These are phyloP conservation scores for Halichoeres trimaculatus DNA, from an alignment of 2,113 vertebrate genomes.

Conservation along the genomic window DNA sequence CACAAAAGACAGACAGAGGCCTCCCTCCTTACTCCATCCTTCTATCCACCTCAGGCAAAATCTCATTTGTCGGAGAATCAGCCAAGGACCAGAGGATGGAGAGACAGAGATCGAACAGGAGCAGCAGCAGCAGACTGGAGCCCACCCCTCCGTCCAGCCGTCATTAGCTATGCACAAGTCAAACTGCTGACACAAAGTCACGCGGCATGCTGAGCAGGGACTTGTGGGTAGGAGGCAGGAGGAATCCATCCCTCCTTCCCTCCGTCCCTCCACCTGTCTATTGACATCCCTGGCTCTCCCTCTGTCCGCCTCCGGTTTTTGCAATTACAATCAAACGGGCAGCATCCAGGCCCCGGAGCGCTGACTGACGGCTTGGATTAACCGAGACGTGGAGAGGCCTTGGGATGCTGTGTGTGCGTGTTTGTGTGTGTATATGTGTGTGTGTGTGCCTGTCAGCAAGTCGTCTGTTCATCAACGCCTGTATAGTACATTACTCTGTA, in stretches of 20 bases:
- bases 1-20: constrained; percentile 54
- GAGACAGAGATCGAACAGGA: constrained; percentile 56
- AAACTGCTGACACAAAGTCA: constrained; percentile 92
- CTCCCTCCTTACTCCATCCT: constrained; percentile 32
- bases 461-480: constrained; percentile 44
- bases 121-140: constrained; percentile 34
- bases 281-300: constrained; percentile 73
- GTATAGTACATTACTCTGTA: constrained; percentile 56
- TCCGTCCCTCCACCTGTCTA: constrained; percentile 71
- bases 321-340: constrained; percentile 84
- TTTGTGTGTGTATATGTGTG: constrained; percentile 52
- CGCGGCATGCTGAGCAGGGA: constrained; percentile 70
- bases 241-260: constrained; percentile 70
- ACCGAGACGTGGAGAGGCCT: constrained; percentile 68
- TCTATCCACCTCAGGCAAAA: constrained; percentile 71
- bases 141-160: constrained; percentile 57
- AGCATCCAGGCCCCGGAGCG: constrained; percentile 72
- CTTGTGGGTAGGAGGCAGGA: constrained; percentile 71
- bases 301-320: constrained; percentile 74
- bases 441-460: constrained; percentile 61
- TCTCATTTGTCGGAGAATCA: constrained; percentile 86
- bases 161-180: constrained; percentile 92
- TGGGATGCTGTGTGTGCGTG: constrained; percentile 57
- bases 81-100: constrained; percentile 73
- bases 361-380: constrained; percentile 79